Base-by-base conservation (phyloP, 2,888 invertebrate species). In the Diarsia rubi region DNA sequence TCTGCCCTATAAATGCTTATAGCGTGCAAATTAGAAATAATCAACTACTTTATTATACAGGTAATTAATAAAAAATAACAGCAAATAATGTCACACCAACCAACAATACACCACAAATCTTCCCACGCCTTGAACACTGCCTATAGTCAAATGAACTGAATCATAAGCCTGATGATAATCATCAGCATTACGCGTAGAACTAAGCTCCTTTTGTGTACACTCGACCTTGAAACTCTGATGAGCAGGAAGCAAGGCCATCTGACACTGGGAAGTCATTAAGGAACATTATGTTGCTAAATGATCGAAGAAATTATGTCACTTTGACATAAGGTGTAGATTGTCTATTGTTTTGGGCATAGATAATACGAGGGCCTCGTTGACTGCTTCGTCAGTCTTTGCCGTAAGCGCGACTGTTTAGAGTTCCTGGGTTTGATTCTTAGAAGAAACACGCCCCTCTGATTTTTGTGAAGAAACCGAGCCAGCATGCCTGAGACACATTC, bases 241-340 rank as follows among this genome's bases (percentile, higher is more conserved):
- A 86, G 73, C 83, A 84, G 86, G 87, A 88, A 81, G 78, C 78
- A 83, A 75, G 74, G 74, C 71, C 78, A 59, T 60, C 47, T 52
- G 62, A 70, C 27, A 84, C 72, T 63, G 85, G 88, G 88, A 88
- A 88, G 88, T 85, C 79, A 88, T 88, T 88, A 88, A 44, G 63
- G 45, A 70, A 44, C 57, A 65, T 79, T 68, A 47, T 19, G 47
- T 65, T 14, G 47, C 27, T 71, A 37, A 79, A 64, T 44, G 63
- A 63, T 11, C 44, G 11, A 76, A 73, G 71, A 76, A 82, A 74
- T 82, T 76, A 64, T 79, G 73, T 66, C 65, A 82, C 37, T 79
- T 31, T 69, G 63, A 68, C 31, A 73, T 70, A 37, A 62, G 4
- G n/a, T 19, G 59, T 67, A 12, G 12, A 27, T 24, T 64, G n/a